A percentile compares a stretch with the other conserved stretches of the same genome.
phyloP scores from a whole-genome alignment of 2,113 vertebrate species.

The Reinhardtius hippoglossoides region DNA sequence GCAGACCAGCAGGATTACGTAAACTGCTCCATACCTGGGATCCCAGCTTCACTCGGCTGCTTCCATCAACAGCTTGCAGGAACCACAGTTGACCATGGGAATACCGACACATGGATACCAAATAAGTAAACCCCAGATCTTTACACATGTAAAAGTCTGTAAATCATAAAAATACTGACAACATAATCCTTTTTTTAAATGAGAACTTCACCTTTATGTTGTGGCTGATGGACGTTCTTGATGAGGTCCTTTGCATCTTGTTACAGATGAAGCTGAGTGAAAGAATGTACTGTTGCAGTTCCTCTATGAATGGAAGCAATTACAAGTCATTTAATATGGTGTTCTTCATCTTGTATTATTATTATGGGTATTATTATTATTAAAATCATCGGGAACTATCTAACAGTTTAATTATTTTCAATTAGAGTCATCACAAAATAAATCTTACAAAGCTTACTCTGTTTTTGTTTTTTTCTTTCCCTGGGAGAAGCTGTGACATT shows the following conservation, averaged over 20 bases:
- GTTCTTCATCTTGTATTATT: slow-evolving; percentile 1
- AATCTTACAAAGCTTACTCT: slow-evolving; percentile 32
- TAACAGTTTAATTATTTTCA: slow-evolving; percentile 35
- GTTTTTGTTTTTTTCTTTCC: background rate
- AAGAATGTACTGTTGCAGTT: slow-evolving; percentile 18
- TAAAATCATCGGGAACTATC: slow-evolving; percentile 31
- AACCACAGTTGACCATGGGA: background rate
- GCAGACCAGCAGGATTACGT: background rate
- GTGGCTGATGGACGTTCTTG: background rate
- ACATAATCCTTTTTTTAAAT: background rate
- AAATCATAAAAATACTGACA: background rate
- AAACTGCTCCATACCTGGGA: slow-evolving; percentile 1
- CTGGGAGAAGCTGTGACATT: slow-evolving; percentile 25
- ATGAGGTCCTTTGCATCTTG: slow-evolving; percentile 1
- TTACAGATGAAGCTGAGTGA: slow-evolving; percentile 10
- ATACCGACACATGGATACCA: slow-evolving; percentile 12
- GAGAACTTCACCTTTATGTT: background rate
- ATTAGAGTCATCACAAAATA: slow-evolving; percentile 27
- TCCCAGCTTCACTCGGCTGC: background rate
- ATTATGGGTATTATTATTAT: slow-evolving; percentile 42
- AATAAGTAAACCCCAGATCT: slow-evolving; percentile 4
- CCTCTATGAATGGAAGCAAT: slow-evolving; percentile 20
- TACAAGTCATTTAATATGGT: slow-evolving; percentile 25
- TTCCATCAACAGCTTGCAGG: background rate
- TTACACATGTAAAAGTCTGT: slow-evolving; percentile 16